Base-by-base conservation (phyloP, 2,888 invertebrate species). In the Drosophila seclusa region DNA sequence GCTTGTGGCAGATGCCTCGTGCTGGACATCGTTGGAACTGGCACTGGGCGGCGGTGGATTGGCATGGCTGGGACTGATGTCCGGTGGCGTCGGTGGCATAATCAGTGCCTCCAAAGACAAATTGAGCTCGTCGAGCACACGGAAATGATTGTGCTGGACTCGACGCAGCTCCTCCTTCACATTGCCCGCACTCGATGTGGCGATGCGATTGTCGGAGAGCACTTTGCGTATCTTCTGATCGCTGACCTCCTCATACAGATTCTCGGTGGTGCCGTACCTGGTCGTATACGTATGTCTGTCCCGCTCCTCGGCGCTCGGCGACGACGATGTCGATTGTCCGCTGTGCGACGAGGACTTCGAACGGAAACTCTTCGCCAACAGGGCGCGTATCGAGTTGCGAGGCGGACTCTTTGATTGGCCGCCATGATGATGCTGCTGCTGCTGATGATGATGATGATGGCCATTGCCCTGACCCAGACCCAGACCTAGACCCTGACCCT, bases 61-160 rank as follows among this genome's bases (percentile, higher is more conserved):
- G 4, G 32, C 82, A 94, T 95, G 80, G 94, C 95, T 93, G 73
- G 93, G 93, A 76, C 92, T 92, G 6, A 90, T 84, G 49, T 93
- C 93, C 4, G 92, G 93, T 68, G 93, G 93, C 11, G 93, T 93
- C n/a, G 96, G 95, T 32, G 97, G 97, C 97, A 97, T 98, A 80
- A 98, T 94, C 95, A 98, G 96, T 27, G 97, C 97, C 94, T 98
- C 98, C 70, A 97, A 96, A 80, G 97, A 97, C 74, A 98, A 94
- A 94, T 98, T 97, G 74, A 98, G 94, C 92, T 98, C 97, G 69
- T 97, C 97, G 80, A 98, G 94, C 83, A 97, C 97, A 88, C 97
- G 94, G 86, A 96, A 96, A 92, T 98, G 97, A 80, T 96, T 95
- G 75, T 96, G 96, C 92, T 97, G 97, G 40, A 98, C 97, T 74